Conservation (phyloP, 2,888 invertebrate species). For the Drosophila imparisetae region DNA sequence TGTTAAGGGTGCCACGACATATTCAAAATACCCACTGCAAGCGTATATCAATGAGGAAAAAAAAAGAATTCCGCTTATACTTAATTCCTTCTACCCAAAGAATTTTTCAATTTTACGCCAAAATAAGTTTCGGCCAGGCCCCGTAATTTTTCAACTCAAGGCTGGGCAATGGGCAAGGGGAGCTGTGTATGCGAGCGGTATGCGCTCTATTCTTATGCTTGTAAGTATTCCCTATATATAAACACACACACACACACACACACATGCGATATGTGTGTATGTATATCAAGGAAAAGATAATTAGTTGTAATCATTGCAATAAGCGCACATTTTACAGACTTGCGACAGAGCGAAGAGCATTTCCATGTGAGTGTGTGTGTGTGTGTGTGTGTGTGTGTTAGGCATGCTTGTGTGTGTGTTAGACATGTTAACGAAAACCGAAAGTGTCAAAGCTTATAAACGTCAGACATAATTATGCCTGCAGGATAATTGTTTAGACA, state of each 20-base stretch:
- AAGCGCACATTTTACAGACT: slow-evolving; percentile 30
- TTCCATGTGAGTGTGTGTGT: neutral
- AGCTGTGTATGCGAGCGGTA: neutral
- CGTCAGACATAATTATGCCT: slow-evolving; percentile 81
- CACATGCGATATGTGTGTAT: too few relatives aligned
- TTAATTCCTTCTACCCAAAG: slow-evolving; percentile 75
- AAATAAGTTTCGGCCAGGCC: slow-evolving; percentile 81
- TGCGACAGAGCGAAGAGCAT: neutral
- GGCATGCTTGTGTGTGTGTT: slow-evolving; percentile 31
- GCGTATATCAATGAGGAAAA: neutral
- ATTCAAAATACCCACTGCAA: neutral
- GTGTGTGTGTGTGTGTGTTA: slow-evolving; percentile 9
- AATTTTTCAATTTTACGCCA: slow-evolving; percentile 84
- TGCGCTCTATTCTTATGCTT: neutral
- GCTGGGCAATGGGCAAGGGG: slow-evolving; percentile 7
- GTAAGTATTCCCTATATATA: neutral
- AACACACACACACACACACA: neutral
- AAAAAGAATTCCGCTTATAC: slow-evolving; percentile 61
- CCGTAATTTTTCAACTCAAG: slow-evolving; percentile 75
- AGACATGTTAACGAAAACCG: slow-evolving; percentile 74
- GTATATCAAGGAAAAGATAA: slow-evolving; percentile 29
- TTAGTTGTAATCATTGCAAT: slow-evolving; percentile 64
- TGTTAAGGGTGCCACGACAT: neutral
- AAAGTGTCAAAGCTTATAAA: slow-evolving; percentile 81
- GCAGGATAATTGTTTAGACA: slow-evolving; percentile 81